phyloP scores from a whole-genome alignment of 1,140 invertebrate species.

The Eueides isabella region DNA sequence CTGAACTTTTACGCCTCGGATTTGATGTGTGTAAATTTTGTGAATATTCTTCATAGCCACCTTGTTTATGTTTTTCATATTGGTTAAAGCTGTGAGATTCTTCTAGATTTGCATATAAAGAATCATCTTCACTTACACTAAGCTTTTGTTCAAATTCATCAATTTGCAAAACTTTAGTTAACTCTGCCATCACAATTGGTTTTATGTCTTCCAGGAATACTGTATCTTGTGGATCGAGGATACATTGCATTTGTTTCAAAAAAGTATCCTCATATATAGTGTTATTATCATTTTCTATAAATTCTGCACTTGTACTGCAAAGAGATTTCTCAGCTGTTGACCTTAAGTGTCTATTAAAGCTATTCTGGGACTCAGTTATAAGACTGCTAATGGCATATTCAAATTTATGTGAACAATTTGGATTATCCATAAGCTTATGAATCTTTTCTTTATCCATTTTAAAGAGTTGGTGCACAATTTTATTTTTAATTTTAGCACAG shows the following conservation, averaged over 20 bases:
- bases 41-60: constrained; percentile 46
- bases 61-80: constrained; percentile 39
- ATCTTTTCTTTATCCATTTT: constrained; percentile 78
- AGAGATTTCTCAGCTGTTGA: constrained; percentile 75
- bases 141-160: constrained; percentile 59
- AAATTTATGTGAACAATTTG: constrained; percentile 74
- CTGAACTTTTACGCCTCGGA: constrained; percentile 29
- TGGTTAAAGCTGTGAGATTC: constrained; percentile 42
- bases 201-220: constrained; percentile 74
- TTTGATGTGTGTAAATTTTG: constrained; percentile 30
- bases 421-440: constrained; percentile 76
- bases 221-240: constrained; percentile 75
- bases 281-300: constrained; percentile 71
- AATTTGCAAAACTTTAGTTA: constrained; percentile 68
- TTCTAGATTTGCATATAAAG: constrained; percentile 16
- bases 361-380: constrained; percentile 76
- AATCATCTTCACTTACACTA: constrained; percentile 43
- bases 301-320: constrained; percentile 60
- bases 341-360: constrained; percentile 69
- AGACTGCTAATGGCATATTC: constrained; percentile 77
- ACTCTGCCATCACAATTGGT: constrained; percentile 73
- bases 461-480: constrained; percentile 76
- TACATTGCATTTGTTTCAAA: constrained; percentile 77
- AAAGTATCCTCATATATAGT: constrained; percentile 79
- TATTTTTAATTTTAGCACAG: constrained; percentile 76